Evolutionary conservation across 2,113 vertebrate species (phyloP).

Genomic region (Octodon degus): DNA sequence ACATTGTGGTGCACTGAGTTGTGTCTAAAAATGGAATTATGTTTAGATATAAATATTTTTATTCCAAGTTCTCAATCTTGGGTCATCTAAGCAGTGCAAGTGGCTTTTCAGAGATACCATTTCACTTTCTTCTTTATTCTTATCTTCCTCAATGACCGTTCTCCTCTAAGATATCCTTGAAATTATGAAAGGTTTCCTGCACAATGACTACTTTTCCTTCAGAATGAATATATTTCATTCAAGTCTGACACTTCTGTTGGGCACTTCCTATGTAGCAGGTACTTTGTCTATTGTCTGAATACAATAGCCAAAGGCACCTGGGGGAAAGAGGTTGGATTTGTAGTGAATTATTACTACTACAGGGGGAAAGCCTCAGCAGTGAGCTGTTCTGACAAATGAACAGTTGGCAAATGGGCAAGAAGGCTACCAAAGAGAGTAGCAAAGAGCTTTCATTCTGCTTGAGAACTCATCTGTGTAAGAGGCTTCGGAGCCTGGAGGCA

Average conservation of each 20-base stretch:
- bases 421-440: neutral
- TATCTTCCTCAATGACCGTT: constrained; percentile 19
- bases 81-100: constrained; percentile 11
- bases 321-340: neutral
- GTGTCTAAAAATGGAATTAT: constrained; percentile 14
- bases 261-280: neutral
- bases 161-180: neutral
- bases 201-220: neutral
- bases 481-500: neutral
- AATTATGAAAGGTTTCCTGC: neutral
- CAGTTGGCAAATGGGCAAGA: neutral
- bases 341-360: neutral
- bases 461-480: neutral
- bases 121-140: constrained; percentile 5
- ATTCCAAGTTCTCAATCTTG: constrained; percentile 12
- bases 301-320: neutral
- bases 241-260: neutral
- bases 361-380: neutral
- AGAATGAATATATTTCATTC: neutral
- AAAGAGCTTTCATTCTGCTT: neutral
- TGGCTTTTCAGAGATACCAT: constrained; percentile 17
- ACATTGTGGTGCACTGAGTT: neutral
- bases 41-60: constrained; percentile 55
- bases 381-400: neutral
- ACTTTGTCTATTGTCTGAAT: too few relatives aligned